Percentiles rank a stretch among this genome's conserved stretches.
Conservation (phyloP, 2,888 invertebrate species). For the Drosophila bunnanda region DNA sequence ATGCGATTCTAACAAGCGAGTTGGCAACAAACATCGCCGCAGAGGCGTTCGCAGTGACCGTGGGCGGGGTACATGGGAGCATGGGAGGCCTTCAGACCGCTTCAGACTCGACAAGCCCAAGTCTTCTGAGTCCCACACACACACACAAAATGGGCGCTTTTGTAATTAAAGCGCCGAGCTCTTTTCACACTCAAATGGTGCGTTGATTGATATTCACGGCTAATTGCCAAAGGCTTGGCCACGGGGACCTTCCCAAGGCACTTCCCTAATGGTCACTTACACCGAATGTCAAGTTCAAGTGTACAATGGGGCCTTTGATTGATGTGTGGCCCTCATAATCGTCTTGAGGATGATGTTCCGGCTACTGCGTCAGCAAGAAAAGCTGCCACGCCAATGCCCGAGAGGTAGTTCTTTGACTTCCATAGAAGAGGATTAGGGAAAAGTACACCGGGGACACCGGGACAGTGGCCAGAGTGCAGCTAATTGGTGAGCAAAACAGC, state of each 20-base stretch:
- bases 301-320: conserved; percentile 48
- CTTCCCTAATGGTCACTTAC: conserved; percentile 49
- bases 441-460: conserved; percentile 34
- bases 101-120: background rate
- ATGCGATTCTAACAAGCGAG: conserved; percentile 71
- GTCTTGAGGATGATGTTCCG: conserved; percentile 31
- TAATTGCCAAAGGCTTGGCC: conserved; percentile 69
- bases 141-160: conserved; percentile 28
- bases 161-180: conserved; percentile 69
- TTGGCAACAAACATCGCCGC: conserved; percentile 55
- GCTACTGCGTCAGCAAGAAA: conserved; percentile 51
- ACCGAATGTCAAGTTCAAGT: conserved; percentile 58
- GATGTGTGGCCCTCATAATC: conserved; percentile 44
- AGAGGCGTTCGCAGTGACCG: conserved; percentile 63
- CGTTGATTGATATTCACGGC: conserved; percentile 74
- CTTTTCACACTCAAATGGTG: conserved; percentile 62
- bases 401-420: conserved; percentile 54
- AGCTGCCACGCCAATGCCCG: conserved; percentile 12
- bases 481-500: conserved; percentile 79
- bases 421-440: conserved; percentile 35
- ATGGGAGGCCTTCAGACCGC: conserved; percentile 63
- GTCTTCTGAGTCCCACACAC: conserved; percentile 44
- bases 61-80: conserved; percentile 60
- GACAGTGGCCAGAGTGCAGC: conserved; percentile 48
- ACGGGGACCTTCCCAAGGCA: conserved; percentile 50